These are phyloP conservation scores for Hyla sarda DNA, from an alignment of 2,113 vertebrate genomes.

Conservation along the genomic window DNA sequence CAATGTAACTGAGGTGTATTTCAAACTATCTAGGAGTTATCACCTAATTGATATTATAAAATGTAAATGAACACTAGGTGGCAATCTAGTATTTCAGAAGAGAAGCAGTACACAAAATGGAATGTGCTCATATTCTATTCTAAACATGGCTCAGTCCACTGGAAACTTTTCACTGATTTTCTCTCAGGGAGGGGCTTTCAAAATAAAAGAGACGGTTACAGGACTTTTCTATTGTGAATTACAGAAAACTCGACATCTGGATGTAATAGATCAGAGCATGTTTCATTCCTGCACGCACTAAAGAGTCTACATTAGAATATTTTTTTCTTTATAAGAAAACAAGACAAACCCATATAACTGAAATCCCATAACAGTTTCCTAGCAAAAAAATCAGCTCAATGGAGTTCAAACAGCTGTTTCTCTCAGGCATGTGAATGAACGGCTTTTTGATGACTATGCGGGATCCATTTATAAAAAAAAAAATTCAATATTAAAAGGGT, in stretches of 20 bases:
- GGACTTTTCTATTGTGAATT: constrained; percentile 35
- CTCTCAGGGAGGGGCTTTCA: constrained; percentile 44
- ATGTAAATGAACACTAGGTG: constrained; percentile 71
- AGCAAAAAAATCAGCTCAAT: constrained; percentile 27
- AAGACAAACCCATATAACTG: constrained; percentile 43
- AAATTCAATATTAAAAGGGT: neutral
- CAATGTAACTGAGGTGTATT: too few species aligned
- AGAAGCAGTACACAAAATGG: neutral
- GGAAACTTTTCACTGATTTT: constrained; percentile 64
- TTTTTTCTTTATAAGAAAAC: constrained; percentile 55
- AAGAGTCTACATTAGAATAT: constrained; percentile 46
- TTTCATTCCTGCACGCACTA: constrained; percentile 58
- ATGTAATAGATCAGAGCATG: constrained; percentile 61
- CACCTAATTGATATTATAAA: neutral
- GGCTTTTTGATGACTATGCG: neutral
- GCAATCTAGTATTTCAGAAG: constrained; percentile 65
- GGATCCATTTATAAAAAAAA: neutral
- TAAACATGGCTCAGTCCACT: constrained; percentile 51
- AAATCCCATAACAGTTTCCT: constrained; percentile 57
- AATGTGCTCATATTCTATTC: constrained; percentile 28
- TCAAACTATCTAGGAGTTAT: too few species aligned
- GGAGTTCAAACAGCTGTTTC: constrained; percentile 31
- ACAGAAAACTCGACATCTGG: constrained; percentile 44
- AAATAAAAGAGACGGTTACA: constrained; percentile 40
- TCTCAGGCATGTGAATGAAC: neutral